Conservation (phyloP, 2,113 vertebrate species). For the Lycocorax pyrrhopterus region DNA sequence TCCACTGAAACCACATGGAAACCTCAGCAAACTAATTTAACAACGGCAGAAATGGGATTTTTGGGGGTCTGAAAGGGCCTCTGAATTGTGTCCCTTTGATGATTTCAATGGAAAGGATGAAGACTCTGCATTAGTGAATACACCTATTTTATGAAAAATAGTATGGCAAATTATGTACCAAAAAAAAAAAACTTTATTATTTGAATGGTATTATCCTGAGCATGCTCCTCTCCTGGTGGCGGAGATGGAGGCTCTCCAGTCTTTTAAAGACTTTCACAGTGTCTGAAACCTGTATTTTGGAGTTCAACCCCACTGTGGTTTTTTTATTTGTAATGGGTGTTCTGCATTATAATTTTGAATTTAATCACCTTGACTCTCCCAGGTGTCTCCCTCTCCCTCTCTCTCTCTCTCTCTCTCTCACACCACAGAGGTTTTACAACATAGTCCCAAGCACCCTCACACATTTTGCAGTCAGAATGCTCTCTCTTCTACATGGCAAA, state of each 20-base stretch:
- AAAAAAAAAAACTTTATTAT: not conserved
- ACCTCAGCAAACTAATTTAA: not conserved
- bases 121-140: not conserved
- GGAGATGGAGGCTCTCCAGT: not conserved
- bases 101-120: not conserved
- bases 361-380: not conserved
- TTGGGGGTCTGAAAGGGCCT: not conserved
- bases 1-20: not conserved
- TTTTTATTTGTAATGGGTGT: not conserved
- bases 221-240: not conserved
- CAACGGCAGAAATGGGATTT: not conserved
- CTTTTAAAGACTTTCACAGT: not conserved
- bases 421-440: not conserved
- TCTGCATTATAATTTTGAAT: not conserved
- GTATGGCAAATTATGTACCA: not conserved
- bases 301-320: accelerated
- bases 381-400: not conserved
- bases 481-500: not conserved
- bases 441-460: not conserved
- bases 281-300: not conserved
- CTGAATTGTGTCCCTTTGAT: not conserved
- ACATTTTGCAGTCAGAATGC: not conserved
- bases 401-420: not conserved
- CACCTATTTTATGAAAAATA: not conserved
- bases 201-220: not conserved